Conservation (phyloP, 2,888 invertebrate genomes). For the Rapana venosa region DNA sequence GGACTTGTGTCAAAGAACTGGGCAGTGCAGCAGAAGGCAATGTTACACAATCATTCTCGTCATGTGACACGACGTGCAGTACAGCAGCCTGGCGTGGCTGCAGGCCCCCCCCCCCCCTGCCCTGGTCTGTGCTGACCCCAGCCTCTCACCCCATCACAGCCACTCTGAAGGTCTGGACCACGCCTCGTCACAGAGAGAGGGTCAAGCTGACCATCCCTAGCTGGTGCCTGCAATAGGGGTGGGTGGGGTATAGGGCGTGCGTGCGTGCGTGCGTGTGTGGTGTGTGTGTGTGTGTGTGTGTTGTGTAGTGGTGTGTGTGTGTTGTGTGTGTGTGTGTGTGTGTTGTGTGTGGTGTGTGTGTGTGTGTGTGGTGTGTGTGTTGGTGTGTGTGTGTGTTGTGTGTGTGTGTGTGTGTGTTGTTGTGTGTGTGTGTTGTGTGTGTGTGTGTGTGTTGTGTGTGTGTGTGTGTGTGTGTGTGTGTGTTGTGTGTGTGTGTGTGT, state of each 20-base stretch:
- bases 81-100: too few relatives aligned
- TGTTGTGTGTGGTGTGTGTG: background rate
- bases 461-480: background rate
- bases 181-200: too few relatives aligned
- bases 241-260: background rate
- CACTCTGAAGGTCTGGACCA: too few relatives aligned
- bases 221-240: background rate
- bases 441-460: background rate
- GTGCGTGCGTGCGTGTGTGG: background rate
- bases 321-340: slow-evolving; percentile 9
- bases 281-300: background rate
- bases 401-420: background rate
- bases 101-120: too few relatives aligned
- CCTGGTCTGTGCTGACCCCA: too few relatives aligned
- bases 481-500: background rate
- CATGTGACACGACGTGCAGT: too few relatives aligned
- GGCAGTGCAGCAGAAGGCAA: too few relatives aligned
- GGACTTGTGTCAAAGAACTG: too few relatives aligned
- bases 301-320: slow-evolving; percentile 3
- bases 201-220: background rate
- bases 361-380: background rate
- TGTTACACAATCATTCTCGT: too few relatives aligned
- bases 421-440: background rate
- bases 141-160: too few relatives aligned
- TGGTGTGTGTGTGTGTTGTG: background rate